Evolutionary conservation across 2,797 vertebrate genomes (phyloP).

Genomic region (Peromyscus aztecus): DNA sequence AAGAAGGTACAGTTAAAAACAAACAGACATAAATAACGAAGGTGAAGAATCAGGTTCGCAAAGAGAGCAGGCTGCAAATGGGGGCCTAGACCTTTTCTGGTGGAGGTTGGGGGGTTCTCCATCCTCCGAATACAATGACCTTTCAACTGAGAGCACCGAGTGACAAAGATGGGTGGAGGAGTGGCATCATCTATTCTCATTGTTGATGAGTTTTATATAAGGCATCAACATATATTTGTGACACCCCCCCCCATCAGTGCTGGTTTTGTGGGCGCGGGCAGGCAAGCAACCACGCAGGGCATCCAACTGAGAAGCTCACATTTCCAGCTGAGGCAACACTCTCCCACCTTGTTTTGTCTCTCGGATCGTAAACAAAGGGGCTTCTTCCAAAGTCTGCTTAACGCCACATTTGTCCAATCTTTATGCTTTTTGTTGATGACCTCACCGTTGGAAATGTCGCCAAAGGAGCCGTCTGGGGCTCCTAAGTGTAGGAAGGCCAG

Average conservation of each 20-base stretch:
- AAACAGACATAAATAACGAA: not conserved
- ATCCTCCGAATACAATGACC: not conserved
- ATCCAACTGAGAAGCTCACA: not conserved
- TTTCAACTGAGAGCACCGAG: not conserved
- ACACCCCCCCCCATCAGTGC: not conserved
- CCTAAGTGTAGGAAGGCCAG: not conserved
- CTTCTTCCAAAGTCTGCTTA: not conserved
- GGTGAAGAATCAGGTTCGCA: slow-evolving; percentile 6
- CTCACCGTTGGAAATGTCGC: slow-evolving; percentile 15
- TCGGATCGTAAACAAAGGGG: not conserved
- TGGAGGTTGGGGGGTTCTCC: not conserved
- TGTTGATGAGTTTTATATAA: not conserved
- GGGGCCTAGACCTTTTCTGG: not conserved
- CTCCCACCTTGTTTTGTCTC: not conserved
- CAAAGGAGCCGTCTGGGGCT: not conserved
- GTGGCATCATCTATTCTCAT: not conserved
- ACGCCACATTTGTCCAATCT: not conserved
- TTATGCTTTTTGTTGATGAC: not conserved
- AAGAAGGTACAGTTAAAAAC: not conserved
- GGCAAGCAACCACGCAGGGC: fast-evolving
- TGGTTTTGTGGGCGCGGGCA: not conserved
- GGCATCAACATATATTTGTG: not conserved
- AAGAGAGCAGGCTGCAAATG: not conserved
- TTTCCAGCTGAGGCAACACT: not conserved
- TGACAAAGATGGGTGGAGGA: not conserved